These are phyloP conservation scores for Osedax frankpressi DNA, from an alignment of 2,888 invertebrate species.

Conservation along the genomic window DNA sequence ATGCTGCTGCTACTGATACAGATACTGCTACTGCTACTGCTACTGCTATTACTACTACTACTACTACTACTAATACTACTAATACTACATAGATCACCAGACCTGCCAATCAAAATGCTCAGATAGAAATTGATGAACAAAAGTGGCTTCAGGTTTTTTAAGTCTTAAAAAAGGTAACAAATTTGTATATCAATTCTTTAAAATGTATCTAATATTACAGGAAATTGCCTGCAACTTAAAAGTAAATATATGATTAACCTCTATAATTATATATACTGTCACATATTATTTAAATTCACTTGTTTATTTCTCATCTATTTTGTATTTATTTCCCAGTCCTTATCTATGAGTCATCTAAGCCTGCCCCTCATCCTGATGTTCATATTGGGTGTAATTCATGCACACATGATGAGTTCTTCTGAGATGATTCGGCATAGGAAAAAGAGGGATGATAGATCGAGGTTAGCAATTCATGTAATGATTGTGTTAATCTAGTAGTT, in stretches of 20 bases:
- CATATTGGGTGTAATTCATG: slow-evolving; percentile 63
- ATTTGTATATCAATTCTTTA: too few relatives aligned
- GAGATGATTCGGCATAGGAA: background rate
- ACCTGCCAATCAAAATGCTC: background rate
- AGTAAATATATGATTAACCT: too few relatives aligned
- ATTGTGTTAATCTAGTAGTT: too few relatives aligned
- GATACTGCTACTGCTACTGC: slow-evolving; percentile 23
- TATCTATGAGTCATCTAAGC: slow-evolving; percentile 53
- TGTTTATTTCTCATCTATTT: too few relatives aligned
- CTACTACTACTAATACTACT: slow-evolving; percentile 12
- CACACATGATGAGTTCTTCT: slow-evolving; percentile 55
- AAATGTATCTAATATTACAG: too few relatives aligned
- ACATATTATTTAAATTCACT: too few relatives aligned
- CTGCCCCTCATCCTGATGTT: slow-evolving; percentile 63
- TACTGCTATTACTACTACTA: slow-evolving; percentile 22
- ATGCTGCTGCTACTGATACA: slow-evolving; percentile 22
- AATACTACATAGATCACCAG: slow-evolving; percentile 11
- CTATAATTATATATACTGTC: too few relatives aligned
- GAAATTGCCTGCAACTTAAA: too few relatives aligned
- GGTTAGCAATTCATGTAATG: too few relatives aligned
- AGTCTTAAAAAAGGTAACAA: too few relatives aligned
- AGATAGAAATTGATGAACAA: background rate
- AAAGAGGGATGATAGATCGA: background rate
- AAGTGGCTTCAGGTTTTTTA: background rate
- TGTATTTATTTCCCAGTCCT: slow-evolving; percentile 33